Conservation (phyloP, 1,140 invertebrate species). For the Psilanteris sp. region DNA sequence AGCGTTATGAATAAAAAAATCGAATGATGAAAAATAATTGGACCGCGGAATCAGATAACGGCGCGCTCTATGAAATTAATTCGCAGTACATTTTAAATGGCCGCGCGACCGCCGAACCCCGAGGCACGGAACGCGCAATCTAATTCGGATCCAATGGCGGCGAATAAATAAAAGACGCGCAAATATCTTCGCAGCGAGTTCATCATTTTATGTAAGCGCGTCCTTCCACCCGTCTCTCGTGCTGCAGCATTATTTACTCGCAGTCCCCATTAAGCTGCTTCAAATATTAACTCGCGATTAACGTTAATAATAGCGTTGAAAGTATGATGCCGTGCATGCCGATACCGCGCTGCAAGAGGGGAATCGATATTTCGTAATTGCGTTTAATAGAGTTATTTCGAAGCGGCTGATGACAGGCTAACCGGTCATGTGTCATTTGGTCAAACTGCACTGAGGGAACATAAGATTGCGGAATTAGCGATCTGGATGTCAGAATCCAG, state of each 20-base stretch:
- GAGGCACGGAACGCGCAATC: too few species aligned
- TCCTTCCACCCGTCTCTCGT: slow-evolving; percentile 40
- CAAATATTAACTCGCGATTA: slow-evolving; percentile 62
- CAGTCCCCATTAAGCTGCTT: slow-evolving; percentile 62
- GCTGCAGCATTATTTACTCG: slow-evolving; percentile 49
- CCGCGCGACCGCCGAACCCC: background rate
- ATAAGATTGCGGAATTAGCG: too few species aligned
- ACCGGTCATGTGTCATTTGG: too few species aligned
- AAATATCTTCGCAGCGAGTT: slow-evolving; percentile 12
- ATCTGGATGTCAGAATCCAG: too few species aligned
- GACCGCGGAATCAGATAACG: background rate
- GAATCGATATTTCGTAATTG: slow-evolving; percentile 46
- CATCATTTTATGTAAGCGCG: slow-evolving; percentile 3
- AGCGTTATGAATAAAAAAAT: slow-evolving; percentile 42
- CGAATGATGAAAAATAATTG: slow-evolving; percentile 47
- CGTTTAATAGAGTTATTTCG: slow-evolving; percentile 20
- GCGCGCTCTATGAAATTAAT: slow-evolving; percentile 2
- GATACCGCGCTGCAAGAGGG: slow-evolving; percentile 24
- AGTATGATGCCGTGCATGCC: slow-evolving; percentile 38
- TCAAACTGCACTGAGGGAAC: too few species aligned
- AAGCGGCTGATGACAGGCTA: too few species aligned
- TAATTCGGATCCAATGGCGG: too few species aligned
- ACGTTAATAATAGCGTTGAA: slow-evolving; percentile 62
- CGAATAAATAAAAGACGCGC: too few species aligned
- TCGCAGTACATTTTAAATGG: background rate